These are phyloP conservation scores for Heteromormyrus szaboi DNA, from an alignment of 2,797 vertebrate species.

Conservation along the genomic window DNA sequence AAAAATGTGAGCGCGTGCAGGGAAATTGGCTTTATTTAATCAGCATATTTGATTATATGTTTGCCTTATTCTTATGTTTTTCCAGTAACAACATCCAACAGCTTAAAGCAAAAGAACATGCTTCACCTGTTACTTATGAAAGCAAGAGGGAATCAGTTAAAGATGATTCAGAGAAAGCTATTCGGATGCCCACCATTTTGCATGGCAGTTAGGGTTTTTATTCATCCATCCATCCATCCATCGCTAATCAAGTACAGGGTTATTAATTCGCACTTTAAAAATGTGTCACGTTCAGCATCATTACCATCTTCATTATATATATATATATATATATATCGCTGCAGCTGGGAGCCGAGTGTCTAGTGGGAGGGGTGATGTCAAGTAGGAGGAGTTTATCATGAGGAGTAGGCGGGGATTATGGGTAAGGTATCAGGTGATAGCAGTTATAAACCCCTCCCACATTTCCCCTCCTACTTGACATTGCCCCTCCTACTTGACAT, in stretches of 20 bases:
- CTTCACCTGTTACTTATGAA: constrained; percentile 6
- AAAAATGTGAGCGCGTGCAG: not conserved
- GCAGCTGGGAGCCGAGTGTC: not conserved
- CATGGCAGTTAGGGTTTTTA: not conserved
- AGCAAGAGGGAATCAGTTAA: not conserved
- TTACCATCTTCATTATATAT: not conserved
- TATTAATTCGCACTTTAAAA: not conserved
- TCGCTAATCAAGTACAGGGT: not conserved
- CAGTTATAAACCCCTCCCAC: not conserved
- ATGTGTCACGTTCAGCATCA: not conserved
- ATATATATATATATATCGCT: no score
- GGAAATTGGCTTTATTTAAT: not conserved
- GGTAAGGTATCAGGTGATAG: not conserved
- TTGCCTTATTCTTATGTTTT: not conserved
- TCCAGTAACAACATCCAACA: not conserved
- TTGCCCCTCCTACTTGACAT: no score
- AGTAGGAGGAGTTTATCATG: not conserved
- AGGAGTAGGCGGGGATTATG: not conserved
- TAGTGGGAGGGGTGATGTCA: not conserved
- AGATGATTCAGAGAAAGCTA: not conserved
- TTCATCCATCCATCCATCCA: not conserved
- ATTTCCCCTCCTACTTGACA: no score
- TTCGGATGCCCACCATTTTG: not conserved
- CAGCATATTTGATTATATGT: not conserved
- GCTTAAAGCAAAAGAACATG: not conserved